Percentiles rank a stretch among this genome's conserved stretches.
Evolutionary conservation across 1,140 invertebrate species (phyloP).

Genomic region (Aphis craccivora): DNA sequence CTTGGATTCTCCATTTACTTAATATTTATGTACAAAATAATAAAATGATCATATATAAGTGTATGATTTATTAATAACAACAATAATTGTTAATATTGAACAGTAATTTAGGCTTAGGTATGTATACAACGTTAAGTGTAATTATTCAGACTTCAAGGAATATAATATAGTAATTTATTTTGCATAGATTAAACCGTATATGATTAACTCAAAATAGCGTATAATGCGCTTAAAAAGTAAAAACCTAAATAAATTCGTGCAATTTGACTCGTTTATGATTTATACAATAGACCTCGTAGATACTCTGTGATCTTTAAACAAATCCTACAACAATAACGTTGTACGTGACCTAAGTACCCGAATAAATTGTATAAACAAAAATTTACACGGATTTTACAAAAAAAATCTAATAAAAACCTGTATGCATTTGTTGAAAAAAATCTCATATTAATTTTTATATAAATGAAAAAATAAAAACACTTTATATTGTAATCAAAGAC

Average conservation of each 20-base stretch:
- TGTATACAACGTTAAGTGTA: not conserved
- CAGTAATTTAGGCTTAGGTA: not conserved
- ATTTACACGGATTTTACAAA: not conserved
- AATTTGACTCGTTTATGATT: not conserved
- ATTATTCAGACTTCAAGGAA: not conserved
- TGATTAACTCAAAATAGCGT: not conserved
- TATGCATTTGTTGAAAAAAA: not conserved
- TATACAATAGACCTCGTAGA: not conserved
- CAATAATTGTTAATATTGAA: not conserved
- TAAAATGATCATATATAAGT: not conserved
- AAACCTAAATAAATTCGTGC: not conserved
- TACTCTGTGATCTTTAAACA: not conserved
- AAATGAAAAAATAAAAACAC: conserved; percentile 11
- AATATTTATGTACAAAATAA: not conserved
- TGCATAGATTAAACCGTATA: not conserved
- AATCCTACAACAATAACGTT: not conserved
- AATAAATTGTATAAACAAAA: conserved; percentile 22
- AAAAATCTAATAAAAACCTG: not conserved
- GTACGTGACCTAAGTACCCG: conserved; percentile 8
- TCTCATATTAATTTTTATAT: not conserved
- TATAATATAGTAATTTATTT: not conserved
- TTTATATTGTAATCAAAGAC: not conserved
- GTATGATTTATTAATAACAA: not conserved
- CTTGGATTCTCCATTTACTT: not conserved
- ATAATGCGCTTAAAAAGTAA: not conserved